A percentile compares a stretch with the other conserved stretches of the same genome.
These are phyloP conservation scores for Clarias gariepinus DNA, from an alignment of 2,113 vertebrate genomes.

Conservation along the genomic window DNA sequence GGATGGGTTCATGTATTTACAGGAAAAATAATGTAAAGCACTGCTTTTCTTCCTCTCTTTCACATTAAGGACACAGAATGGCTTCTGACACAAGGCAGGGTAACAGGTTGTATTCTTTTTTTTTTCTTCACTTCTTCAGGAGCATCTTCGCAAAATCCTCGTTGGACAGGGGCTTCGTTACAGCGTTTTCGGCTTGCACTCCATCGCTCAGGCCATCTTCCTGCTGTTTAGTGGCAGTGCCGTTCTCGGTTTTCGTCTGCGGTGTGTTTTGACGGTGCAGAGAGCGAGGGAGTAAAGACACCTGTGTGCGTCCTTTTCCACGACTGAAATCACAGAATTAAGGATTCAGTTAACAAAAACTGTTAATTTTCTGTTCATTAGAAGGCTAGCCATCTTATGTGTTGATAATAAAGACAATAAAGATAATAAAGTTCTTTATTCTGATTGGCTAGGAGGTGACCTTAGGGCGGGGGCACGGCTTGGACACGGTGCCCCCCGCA, in stretches of 20 bases:
- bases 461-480: no score
- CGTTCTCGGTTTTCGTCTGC: slow-evolving; percentile 79
- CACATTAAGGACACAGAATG: slow-evolving; percentile 79
- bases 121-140: slow-evolving; percentile 81
- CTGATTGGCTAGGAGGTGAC: not conserved
- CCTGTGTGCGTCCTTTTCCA: slow-evolving; percentile 90
- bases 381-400: not conserved
- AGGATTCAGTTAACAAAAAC: not conserved
- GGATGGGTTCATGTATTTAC: slow-evolving; percentile 54
- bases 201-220: slow-evolving; percentile 31
- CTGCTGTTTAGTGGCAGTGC: slow-evolving; percentile 67
- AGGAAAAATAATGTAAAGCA: slow-evolving; percentile 18
- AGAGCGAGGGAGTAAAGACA: slow-evolving; percentile 87
- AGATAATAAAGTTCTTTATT: not conserved
- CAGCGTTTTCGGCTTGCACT: slow-evolving; percentile 5
- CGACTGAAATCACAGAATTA: slow-evolving; percentile 71
- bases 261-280: slow-evolving; percentile 77
- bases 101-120: not conserved
- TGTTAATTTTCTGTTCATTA: not conserved
- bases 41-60: slow-evolving; percentile 48
- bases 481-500: no score
- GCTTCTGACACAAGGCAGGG: slow-evolving; percentile 74
- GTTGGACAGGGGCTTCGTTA: slow-evolving; percentile 85
- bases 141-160: slow-evolving; percentile 95
- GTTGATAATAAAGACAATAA: not conserved